phyloP scores from a whole-genome alignment of 2,888 invertebrate genomes.

The Amorpha juglandis region DNA sequence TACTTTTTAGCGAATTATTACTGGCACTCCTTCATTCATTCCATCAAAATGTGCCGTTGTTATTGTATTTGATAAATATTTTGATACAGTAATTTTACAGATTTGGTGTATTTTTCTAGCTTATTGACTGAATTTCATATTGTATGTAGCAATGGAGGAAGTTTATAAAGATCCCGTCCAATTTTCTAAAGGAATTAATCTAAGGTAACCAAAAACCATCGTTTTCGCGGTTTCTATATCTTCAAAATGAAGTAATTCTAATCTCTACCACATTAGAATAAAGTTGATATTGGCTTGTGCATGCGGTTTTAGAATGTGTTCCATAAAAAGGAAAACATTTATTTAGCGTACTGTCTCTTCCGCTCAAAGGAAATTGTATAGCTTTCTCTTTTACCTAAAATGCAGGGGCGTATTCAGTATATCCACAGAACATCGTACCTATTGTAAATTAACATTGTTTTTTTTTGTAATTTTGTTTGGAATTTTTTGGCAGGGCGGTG shows the following conservation, averaged over 20 bases:
- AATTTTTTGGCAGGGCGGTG: too few relatives aligned
- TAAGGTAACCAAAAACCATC: constrained; percentile 51
- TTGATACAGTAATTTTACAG: not conserved
- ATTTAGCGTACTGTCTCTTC: not conserved
- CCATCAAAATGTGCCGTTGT: too few relatives aligned
- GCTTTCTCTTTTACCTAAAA: not conserved
- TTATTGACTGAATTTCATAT: not conserved
- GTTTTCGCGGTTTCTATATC: constrained; percentile 4
- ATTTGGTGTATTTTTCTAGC: not conserved
- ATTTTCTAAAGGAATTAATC: constrained; percentile 65
- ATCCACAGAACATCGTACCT: too few relatives aligned
- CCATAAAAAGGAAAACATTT: not conserved
- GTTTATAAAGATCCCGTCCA: constrained; percentile 60
- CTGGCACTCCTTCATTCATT: too few relatives aligned
- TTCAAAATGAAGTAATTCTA: not conserved
- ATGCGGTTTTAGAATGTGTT: not conserved
- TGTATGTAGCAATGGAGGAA: constrained; percentile 55
- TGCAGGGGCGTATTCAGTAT: not conserved
- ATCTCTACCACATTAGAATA: not conserved
- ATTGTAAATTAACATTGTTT: too few relatives aligned
- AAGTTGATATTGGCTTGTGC: constrained; percentile 4
- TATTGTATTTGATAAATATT: too few relatives aligned
- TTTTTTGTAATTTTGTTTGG: too few relatives aligned
- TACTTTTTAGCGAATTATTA: too few relatives aligned
- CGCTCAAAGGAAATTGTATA: not conserved